A percentile compares a stretch with the other conserved stretches of the same genome.
Conservation (phyloP, 2,888 invertebrate species). For the Aleiodes testaceus region DNA sequence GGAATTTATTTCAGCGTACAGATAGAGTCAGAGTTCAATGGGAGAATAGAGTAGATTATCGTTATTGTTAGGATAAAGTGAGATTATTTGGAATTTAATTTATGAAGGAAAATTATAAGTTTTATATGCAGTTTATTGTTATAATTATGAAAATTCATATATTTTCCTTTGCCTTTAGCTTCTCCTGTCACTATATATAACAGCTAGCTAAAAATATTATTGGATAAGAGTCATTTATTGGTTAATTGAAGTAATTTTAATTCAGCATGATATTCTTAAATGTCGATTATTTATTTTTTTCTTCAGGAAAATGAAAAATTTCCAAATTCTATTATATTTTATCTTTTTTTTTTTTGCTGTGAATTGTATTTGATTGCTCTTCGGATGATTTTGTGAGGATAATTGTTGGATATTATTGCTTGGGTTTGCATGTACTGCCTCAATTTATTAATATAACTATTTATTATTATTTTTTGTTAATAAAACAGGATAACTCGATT, state of each 20-base stretch:
- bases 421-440: constrained; percentile 13
- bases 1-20: constrained; percentile 48
- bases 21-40: constrained; percentile 10
- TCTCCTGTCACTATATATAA: constrained; percentile 73
- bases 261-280: constrained; percentile 69
- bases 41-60: neutral
- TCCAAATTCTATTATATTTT: constrained; percentile 16
- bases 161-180: constrained; percentile 72
- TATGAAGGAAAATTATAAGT: no score
- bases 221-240: constrained; percentile 33
- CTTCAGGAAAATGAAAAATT: neutral
- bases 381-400: constrained; percentile 10
- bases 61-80: neutral
- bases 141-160: constrained; percentile 55
- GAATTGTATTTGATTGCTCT: constrained; percentile 17
- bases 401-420: constrained; percentile 9
- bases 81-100: no score
- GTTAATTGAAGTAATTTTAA: constrained; percentile 54
- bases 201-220: constrained; percentile 65
- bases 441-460: constrained; percentile 46
- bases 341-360: constrained; percentile 30
- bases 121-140: no score
- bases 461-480: constrained; percentile 31
- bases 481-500: no score
- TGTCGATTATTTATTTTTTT: constrained; percentile 39